These are phyloP conservation scores for Caenorhabditis imperialis DNA, from an alignment of 2,888 invertebrate species.

Conservation along the genomic window DNA sequence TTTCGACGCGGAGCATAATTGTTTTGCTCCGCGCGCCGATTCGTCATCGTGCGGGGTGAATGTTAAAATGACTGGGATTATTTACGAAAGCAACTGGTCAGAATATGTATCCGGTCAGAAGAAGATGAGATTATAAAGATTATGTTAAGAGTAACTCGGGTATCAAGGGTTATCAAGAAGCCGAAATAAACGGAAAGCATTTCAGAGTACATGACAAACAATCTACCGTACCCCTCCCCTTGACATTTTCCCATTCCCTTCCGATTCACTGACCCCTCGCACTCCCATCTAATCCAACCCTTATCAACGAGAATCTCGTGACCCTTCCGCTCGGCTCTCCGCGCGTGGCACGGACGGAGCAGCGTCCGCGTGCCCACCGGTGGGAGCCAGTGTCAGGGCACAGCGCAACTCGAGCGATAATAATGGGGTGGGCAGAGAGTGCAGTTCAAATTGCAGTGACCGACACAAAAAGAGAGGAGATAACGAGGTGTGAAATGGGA, in stretches of 20 bases:
- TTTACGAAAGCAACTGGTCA: not conserved
- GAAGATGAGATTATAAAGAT: not conserved
- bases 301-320: not conserved
- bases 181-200: no score
- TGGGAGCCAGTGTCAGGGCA: constrained; percentile 8
- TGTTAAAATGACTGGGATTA: constrained; percentile 3
- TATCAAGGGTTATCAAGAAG: no score
- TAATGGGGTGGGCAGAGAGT: constrained; percentile 7
- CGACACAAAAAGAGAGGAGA: constrained; percentile 5
- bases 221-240: no score
- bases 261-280: no score
- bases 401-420: constrained; percentile 6
- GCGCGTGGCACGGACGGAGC: constrained; percentile 4
- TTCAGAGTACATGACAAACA: no score
- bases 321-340: constrained; percentile 9
- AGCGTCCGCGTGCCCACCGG: constrained; percentile 11
- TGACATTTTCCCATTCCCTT: no score
- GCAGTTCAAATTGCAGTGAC: not conserved
- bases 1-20: constrained; percentile 21
- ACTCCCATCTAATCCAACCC: not conserved
- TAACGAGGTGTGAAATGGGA: constrained; percentile 1
- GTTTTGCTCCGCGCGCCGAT: constrained; percentile 31
- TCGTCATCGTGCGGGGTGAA: constrained; percentile 9
- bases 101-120: not conserved
- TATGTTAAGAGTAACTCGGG: no score